Base-by-base conservation (phyloP, 2,797 vertebrate species). In the Gastrophryne carolinensis region DNA sequence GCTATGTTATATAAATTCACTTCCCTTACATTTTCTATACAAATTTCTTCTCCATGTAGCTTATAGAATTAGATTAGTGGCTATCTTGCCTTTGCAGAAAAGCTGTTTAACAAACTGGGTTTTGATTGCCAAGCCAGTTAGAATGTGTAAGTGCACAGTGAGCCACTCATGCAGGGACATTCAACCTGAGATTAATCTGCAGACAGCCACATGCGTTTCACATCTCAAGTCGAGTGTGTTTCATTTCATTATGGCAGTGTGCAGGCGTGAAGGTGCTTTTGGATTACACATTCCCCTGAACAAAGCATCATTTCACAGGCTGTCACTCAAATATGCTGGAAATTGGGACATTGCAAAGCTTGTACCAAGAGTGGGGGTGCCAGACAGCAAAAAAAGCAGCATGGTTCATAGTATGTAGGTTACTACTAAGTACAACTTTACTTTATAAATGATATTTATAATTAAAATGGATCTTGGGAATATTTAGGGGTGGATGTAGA, bases 301-400 rank as follows among this genome's bases (percentile, higher is more conserved):
- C 37, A 15, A 34, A 9, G 50, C 41, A 39, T 39, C 65, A 68
- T 68, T 56, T 68, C 65, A 68, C 50, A 68, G 50, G n/a, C 65
- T 53, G 65, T 68, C 65, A 68, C 50, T 68, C 50, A 68, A 41
- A 54, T n/a, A 34, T 19, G 65, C 34, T 34, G 19, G 37, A 41
- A 23, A 54, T 21, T 17, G 15, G 37, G 53, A 68, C 34, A 26
- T 41, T 23, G 65, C 54, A 53, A 54, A 54, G 8, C 8, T 34
- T 29, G 52, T 9, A 72, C 15, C 15, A 29, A 39, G n/a, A 47
- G 37, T 12, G 5, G 21, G 32, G 3, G 12, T 10, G 19, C 52
- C 35, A 32, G 30, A 56, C 29, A 26, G 5, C 11, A 35, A 5
- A 17, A 39, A 21, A 54, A 56, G 27, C 61, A 9, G 15, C 15